These are phyloP conservation scores for Poeciliopsis turneri DNA, from an alignment of 2,797 vertebrate genomes.

Conservation along the genomic window DNA sequence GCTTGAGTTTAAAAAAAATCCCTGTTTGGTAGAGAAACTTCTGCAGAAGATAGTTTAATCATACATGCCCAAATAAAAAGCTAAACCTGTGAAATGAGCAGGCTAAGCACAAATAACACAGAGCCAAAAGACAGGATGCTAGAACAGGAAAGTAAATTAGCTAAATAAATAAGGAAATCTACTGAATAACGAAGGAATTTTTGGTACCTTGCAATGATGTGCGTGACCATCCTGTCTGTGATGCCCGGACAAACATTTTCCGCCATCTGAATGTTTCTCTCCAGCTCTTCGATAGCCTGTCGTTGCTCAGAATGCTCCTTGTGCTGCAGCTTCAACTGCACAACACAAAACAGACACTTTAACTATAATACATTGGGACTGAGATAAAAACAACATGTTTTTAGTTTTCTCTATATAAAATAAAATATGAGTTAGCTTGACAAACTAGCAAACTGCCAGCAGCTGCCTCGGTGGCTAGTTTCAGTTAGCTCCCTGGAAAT, in stretches of 20 bases:
- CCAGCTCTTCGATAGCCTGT: constrained; percentile 89
- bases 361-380: too few relatives aligned
- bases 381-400: too few relatives aligned
- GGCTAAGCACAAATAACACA: neutral
- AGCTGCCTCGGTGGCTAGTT: neutral
- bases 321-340: constrained; percentile 90
- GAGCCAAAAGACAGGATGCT: neutral
- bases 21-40: neutral
- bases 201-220: constrained; percentile 90
- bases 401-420: neutral
- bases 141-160: neutral
- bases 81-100: neutral
- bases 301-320: constrained; percentile 86
- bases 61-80: neutral
- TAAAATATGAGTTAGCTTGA: neutral
- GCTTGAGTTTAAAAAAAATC: neutral
- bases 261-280: constrained; percentile 88
- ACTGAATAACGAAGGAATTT: constrained; percentile 60
- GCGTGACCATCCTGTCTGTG: constrained; percentile 93
- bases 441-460: neutral
- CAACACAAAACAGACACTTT: neutral
- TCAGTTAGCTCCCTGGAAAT: neutral
- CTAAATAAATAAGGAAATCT: neutral
- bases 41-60: neutral
- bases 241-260: constrained; percentile 90